Base-by-base conservation (phyloP, 2,797 vertebrate genomes). In the Distichodus sexfasciatus region DNA sequence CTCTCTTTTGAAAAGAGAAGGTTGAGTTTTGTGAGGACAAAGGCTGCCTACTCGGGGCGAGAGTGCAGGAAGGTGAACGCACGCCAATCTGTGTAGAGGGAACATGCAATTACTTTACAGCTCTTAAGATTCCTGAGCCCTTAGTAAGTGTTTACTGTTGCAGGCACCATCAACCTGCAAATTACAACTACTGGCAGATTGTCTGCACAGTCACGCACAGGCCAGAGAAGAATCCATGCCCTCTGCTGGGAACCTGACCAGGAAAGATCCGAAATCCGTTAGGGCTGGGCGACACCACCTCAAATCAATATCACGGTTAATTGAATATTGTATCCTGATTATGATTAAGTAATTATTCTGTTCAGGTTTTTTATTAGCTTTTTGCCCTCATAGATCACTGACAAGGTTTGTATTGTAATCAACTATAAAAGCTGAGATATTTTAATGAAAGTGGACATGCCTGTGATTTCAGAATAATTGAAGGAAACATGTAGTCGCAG, bases 41-140 rank as follows among this genome's bases (percentile, higher is more conserved):
- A 75, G 66, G 74, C 73, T 67, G 72, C 66, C 21, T 54, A 71
- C 47, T 57, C 43, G 47, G 66, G 76, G 74, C 33, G n/a, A 76
- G 79, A 72, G 70, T 62, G 66, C 80, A 79, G 72, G 61, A 80
- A 76, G 69, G 69, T 86, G 81, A 77, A 83, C n/a, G 79, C 71
- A 79, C 79, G 83, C 79, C 79, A 79, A 76, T 76, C 83, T 84
- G 81, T 85, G 86, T 76, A 78, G 88, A 90, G 92, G 91, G 86
- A 93, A 91, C 89, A 91, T 90, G 83, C 85, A 95, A 96, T 96
- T 96, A 97, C 92, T 94, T 94, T 92, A 93, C 92, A 90, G 89
- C 91, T 87, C 87, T 91, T 90, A 91, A 91, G 94, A 95, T 96
- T 95, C 94, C 94, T 91, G 82, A 92, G 88, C 89, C 86, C 85